Conservation (phyloP, 1,140 invertebrate genomes). For the Zaprionus lachaisei region DNA sequence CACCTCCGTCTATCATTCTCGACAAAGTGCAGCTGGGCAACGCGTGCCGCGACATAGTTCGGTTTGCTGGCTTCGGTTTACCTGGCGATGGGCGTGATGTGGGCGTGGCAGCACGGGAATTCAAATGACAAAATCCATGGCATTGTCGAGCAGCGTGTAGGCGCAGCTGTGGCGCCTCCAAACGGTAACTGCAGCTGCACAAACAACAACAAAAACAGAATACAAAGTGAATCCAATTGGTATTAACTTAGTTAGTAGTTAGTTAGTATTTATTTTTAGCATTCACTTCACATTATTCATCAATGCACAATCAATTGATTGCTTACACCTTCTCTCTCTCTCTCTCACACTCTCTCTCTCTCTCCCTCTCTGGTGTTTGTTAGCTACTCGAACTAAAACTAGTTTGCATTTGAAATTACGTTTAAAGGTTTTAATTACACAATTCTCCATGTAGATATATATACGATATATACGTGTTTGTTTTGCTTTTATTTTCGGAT, state of each 20-base stretch:
- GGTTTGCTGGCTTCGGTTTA: constrained; percentile 61
- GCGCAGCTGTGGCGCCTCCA: constrained; percentile 76
- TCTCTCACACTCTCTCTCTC: constrained; percentile 24
- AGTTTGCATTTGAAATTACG: constrained; percentile 66
- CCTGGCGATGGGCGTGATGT: constrained; percentile 34
- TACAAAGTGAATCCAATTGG: constrained; percentile 26
- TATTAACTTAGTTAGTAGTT: constrained; percentile 37
- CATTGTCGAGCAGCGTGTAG: constrained; percentile 78
- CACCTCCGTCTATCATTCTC: background rate
- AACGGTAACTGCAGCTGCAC: constrained; percentile 64
- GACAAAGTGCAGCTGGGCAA: background rate
- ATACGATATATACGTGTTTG: constrained; percentile 9
- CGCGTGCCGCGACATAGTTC: background rate
- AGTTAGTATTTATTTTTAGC: constrained; percentile 72
- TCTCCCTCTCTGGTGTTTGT: constrained; percentile 57
- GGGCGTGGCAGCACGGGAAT: constrained; percentile 17
- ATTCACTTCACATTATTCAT: constrained; percentile 63
- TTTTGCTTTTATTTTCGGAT: constrained; percentile 36
- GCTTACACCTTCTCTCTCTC: constrained; percentile 47
- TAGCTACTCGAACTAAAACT: constrained; percentile 74
- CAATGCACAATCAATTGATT: constrained; percentile 71
- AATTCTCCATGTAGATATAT: constrained; percentile 56
- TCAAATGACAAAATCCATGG: constrained; percentile 82
- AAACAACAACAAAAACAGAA: constrained; percentile 45
- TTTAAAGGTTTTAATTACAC: constrained; percentile 77